Percentiles rank a stretch among this genome's conserved stretches.
phyloP scores from a whole-genome alignment of 2,113 vertebrate species.

The Empidonax alnorum region DNA sequence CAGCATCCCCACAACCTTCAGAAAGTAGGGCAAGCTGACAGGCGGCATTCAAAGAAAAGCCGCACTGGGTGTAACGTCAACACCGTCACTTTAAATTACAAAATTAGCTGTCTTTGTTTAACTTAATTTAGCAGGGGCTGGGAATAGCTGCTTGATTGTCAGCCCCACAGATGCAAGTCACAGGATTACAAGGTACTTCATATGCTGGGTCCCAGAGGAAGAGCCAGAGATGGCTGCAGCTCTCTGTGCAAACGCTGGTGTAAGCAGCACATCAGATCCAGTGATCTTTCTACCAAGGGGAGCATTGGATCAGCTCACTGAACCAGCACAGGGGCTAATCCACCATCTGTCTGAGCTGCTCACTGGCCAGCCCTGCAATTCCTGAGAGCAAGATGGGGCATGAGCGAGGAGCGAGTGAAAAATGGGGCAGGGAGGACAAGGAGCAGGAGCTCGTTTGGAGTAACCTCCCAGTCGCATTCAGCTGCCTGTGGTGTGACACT shows the following conservation, averaged over 20 bases:
- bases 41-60: conserved; percentile 21
- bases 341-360: background rate
- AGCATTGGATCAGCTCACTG: background rate
- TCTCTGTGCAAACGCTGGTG: background rate
- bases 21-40: conserved; percentile 31
- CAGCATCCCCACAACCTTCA: background rate
- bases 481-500: background rate
- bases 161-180: background rate
- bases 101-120: conserved; percentile 38
- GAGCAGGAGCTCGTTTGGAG: background rate
- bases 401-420: background rate
- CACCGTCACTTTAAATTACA: background rate
- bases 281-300: background rate
- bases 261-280: background rate
- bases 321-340: background rate
- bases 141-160: background rate
- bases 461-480: background rate
- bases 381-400: background rate
- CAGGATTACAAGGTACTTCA: background rate
- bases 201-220: background rate
- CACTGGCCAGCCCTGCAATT: background rate
- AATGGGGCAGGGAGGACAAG: background rate
- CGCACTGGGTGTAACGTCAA: background rate
- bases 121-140: background rate
- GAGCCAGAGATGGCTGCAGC: background rate